Conservation (phyloP, 1,140 invertebrate genomes). For the Heliconius melpomene region DNA sequence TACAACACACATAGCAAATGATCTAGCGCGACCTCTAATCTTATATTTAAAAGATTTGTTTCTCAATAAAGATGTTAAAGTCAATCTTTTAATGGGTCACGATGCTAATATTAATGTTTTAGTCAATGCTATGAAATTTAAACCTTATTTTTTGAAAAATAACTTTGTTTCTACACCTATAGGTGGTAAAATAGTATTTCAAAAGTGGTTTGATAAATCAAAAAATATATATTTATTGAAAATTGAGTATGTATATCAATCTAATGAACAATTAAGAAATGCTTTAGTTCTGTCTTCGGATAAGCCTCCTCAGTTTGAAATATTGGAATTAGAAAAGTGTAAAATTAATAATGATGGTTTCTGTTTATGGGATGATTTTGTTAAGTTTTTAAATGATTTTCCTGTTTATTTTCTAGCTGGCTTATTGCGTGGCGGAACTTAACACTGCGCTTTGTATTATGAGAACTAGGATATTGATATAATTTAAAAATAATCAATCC, state of each 20-base stretch:
- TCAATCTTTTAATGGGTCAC: conserved; percentile 51
- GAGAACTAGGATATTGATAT: too few species aligned
- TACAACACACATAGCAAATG: conserved; percentile 52
- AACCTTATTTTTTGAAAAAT: conserved; percentile 47
- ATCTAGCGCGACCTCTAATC: conserved; percentile 59
- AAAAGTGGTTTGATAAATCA: conserved; percentile 60
- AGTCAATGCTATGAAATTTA: conserved; percentile 50
- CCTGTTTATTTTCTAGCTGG: not conserved
- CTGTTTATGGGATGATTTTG: conserved; percentile 64
- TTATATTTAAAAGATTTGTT: conserved; percentile 54
- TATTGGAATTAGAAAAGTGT: conserved; percentile 58
- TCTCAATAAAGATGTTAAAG: conserved; percentile 41
- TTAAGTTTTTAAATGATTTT: conserved; percentile 45
- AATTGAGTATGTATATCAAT: conserved; percentile 66
- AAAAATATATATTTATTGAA: conserved; percentile 52
- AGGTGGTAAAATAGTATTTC: conserved; percentile 69
- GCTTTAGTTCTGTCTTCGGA: conserved; percentile 43
- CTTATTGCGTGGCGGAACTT: not conserved
- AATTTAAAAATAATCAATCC: too few species aligned
- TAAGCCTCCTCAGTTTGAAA: conserved; percentile 51
- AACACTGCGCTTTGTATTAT: too few species aligned
- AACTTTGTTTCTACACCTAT: conserved; percentile 61
- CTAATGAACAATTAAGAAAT: conserved; percentile 55
- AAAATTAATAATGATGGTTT: conserved; percentile 51
- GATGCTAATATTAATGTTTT: conserved; percentile 55